phyloP scores from a whole-genome alignment of 2,113 vertebrate species.

The Bos javanicus region DNA sequence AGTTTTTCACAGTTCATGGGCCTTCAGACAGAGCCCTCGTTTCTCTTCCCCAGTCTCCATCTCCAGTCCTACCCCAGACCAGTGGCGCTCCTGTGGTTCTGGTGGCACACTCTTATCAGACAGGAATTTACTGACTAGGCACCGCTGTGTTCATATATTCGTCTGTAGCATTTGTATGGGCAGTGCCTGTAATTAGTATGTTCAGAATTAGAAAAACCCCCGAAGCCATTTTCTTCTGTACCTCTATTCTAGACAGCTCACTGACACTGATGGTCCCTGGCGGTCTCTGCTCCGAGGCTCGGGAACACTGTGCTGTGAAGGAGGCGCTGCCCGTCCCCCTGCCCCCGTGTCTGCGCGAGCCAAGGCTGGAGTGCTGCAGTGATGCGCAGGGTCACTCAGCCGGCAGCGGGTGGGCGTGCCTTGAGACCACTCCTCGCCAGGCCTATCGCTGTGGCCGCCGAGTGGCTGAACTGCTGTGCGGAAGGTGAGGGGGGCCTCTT shows the following conservation, averaged over 20 bases:
- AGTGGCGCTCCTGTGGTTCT: too few species aligned
- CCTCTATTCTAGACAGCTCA: too few species aligned
- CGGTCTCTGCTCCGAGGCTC: rapidly evolving
- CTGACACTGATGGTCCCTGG: background rate
- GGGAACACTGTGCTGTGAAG: background rate
- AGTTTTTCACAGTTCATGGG: background rate
- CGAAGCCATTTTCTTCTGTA: too few species aligned
- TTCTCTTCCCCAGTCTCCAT: too few species aligned
- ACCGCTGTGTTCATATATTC: rapidly evolving
- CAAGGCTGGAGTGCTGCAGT: background rate
- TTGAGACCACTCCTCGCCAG: background rate
- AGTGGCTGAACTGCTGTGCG: too few species aligned
- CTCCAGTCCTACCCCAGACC: background rate
- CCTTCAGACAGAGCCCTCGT: background rate
- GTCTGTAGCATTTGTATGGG: rapidly evolving
- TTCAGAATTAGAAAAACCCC: background rate
- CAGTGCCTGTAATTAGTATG: too few species aligned
- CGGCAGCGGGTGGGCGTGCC: background rate
- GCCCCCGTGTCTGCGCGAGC: background rate
- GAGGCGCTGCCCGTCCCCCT: rapidly evolving
- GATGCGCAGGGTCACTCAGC: background rate
- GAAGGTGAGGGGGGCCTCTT: background rate
- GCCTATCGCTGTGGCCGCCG: background rate
- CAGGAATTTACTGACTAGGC: rapidly evolving
- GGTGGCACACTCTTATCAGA: rapidly evolving